Percentiles rank a stretch among this genome's conserved stretches.
These are phyloP conservation scores for Pycnomerus fuliginosus DNA, from an alignment of 2,888 invertebrate species.

Conservation along the genomic window DNA sequence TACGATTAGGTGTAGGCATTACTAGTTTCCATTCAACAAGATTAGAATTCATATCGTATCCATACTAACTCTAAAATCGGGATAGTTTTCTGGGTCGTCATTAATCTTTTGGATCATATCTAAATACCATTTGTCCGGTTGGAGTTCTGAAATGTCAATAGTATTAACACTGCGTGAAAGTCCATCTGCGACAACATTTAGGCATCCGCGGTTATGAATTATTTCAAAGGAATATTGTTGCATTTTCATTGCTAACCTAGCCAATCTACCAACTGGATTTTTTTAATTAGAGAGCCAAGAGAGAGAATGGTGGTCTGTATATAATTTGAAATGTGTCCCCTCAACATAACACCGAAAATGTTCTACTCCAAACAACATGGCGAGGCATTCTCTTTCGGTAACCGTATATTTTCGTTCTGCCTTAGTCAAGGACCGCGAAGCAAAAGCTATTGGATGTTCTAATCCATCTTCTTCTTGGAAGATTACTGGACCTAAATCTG, in stretches of 20 bases:
- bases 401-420: slow-evolving; percentile 21
- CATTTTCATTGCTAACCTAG: slow-evolving; percentile 30
- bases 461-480: slow-evolving; percentile 20
- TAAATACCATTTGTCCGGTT: too few relatives aligned
- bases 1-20: too few relatives aligned
- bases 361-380: slow-evolving; percentile 27
- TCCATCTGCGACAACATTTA: slow-evolving; percentile 36
- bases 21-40: too few relatives aligned
- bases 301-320: slow-evolving; percentile 36
- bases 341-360: slow-evolving; percentile 34
- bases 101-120: too few relatives aligned
- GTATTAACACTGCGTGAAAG: too few relatives aligned
- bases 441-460: slow-evolving; percentile 22
- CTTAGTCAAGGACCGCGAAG: slow-evolving; percentile 18
- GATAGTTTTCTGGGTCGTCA: too few relatives aligned
- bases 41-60: too few relatives aligned
- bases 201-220: slow-evolving; percentile 31
- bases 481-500: slow-evolving; percentile 35
- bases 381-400: slow-evolving; percentile 21
- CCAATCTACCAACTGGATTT: slow-evolving; percentile 34
- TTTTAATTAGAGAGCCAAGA: slow-evolving; percentile 33
- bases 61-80: too few relatives aligned
- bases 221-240: slow-evolving; percentile 25
- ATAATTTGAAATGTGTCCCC: slow-evolving; percentile 26
- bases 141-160: too few relatives aligned